Evolutionary conservation across 1,140 invertebrate species (phyloP), one percentile per base, ranked within the genome.

Genomic region (Bombus waltoni): DNA sequence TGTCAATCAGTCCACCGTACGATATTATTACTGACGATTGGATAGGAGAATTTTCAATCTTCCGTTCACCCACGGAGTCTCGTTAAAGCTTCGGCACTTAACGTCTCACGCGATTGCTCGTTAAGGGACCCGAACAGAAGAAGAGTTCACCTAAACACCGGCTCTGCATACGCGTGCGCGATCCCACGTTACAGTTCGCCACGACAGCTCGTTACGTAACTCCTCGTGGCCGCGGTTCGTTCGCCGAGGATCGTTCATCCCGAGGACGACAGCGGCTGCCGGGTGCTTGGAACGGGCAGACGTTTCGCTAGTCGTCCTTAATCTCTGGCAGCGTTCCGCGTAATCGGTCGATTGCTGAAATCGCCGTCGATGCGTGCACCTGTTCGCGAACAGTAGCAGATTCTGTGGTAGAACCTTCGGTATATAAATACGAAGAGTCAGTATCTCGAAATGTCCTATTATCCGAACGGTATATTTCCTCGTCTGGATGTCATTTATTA

Each of bases 301-400:
- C 53, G 32, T 28, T 59, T 66, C n/a, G 40, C 15, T 15, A 25
- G 10, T 28, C 38, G 62, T 66, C 62, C n/a, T 65, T 87, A 88
- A 87, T 87, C 77, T 40, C 40, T 38, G 77, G 47, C 57, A 71
- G 35, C 78, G 86, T 87, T n/a, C 71, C 74, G 78, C 84, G 79
- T 87, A 44, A 47, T 35, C 62, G 42, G 25, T 35, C 75, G 15
- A 57, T 77, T 66, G 59, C 59, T 40, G 74, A 76, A 88, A 85
- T 88, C n/a, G 62, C 59, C 85, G 22, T 32, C 32, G 44, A 87
- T 91, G 89, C 85, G 84, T 88, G 71, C 85, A 83, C 84, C 89
- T 88, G 85, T 88, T 66, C 35, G 9, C 57, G 1, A 44, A 18
- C 44, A 11, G 32, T 28, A 13, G 32, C 32, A 42, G 80, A 85